A percentile compares a stretch with the other conserved stretches of the same genome.
Evolutionary conservation across 2,888 invertebrate genomes (phyloP).

Genomic region (Mythimna lalbum): DNA sequence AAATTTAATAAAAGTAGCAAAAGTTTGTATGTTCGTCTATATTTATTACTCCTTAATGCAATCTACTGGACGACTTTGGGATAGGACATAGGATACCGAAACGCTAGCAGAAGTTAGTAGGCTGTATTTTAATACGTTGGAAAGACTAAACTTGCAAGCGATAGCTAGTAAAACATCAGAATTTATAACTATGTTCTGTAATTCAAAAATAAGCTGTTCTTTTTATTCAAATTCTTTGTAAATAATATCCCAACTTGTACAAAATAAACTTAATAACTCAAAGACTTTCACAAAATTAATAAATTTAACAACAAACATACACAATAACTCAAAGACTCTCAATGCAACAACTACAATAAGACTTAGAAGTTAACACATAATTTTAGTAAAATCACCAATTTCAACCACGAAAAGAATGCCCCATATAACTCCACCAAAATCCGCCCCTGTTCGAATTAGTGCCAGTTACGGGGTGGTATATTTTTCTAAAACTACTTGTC

Average conservation of each 20-base stretch:
- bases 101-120: neutral
- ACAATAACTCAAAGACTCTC: conserved; percentile 20
- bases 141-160: no score
- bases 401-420: neutral
- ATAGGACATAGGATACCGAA: no score
- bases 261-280: neutral
- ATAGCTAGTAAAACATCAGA: neutral
- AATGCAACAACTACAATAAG: conserved; percentile 9
- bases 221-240: conserved; percentile 8
- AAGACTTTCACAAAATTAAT: neutral
- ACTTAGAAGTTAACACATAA: conserved; percentile 39
- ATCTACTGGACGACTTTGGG: no score
- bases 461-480: conserved; percentile 87
- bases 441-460: conserved; percentile 84
- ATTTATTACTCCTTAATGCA: no score
- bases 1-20: no score
- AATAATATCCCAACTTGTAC: neutral
- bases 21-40: no score
- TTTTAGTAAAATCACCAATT: conserved; percentile 7
- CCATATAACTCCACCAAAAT: conserved; percentile 59
- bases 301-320: conserved; percentile 3
- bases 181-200: neutral
- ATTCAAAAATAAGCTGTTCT: neutral
- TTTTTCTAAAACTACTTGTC: conserved; percentile 86
- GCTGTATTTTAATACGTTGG: no score